Evolutionary conservation across 2,888 invertebrate genomes (phyloP), one percentile per base, ranked within the genome.

Genomic region (Tortrix viridana): DNA sequence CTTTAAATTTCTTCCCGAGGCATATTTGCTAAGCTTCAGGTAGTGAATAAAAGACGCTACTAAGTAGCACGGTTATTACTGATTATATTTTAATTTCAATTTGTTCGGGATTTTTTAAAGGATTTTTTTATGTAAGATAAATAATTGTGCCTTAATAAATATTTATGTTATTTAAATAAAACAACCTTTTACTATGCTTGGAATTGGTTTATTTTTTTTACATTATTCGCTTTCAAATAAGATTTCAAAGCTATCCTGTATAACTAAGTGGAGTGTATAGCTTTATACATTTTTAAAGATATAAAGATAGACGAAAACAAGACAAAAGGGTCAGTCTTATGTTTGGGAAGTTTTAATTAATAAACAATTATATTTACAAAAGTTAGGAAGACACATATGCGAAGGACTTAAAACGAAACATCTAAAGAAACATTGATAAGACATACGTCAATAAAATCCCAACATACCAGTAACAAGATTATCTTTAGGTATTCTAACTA

Each of bases 281-380:
- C 83, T 79, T 85, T 85, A 84, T 82, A 85, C 82, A 82, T 75
- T 66, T 65, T 71, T 72, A 76, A 72, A 84, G 77, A 81, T 83
- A 86, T 77, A 88, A 86, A 87, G 84, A 89, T 84, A 83, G 86
- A 88, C 77, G 81, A 89, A 88, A 92, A 88, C 80, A 89, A 91
- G 90, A 90, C 84, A 87, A 89, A 91, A 89, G 91, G 92, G 86
- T 92, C 92, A 92, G 92, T 92, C 92, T 92, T 92, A 91, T 92
- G 82, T 89, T 91, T 90, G 92, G 92, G 90, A 91, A 91, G 88
- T 86, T 85, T 88, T 90, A 89, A 84, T 89, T 88, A 79, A 81
- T 71, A 75, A 79, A 74, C 86, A 88, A 90, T 64, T 63, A 88
- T 89, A 90, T 90, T 86, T 91, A 91, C 90, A 91, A 89, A 89